Base-by-base conservation (phyloP, 2,888 invertebrate species). In the Coremacera marginata region DNA sequence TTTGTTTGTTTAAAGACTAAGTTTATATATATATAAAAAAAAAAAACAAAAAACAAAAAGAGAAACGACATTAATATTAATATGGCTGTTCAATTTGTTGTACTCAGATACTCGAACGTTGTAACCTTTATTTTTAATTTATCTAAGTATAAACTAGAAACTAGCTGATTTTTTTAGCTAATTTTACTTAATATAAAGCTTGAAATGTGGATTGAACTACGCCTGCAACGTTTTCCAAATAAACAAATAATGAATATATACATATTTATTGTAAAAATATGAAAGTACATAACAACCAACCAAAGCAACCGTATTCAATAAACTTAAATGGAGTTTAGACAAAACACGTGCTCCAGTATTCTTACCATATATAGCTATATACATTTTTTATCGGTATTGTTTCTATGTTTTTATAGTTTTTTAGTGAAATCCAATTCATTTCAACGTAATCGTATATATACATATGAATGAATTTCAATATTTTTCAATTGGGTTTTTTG, bases 161-260 rank as follows among this genome's bases (percentile, higher is more conserved):
- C 76, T 76, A n/a, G n/a, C n/a, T n/a, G n/a, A n/a, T 70, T 80
- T 80, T 78, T 79, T 80, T 79, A 79, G 77, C 74, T 77, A 77
- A 80, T 80, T 79, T 81, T 78, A 78, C 78, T 57, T 73, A 73
- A 77, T 80, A 74, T 70, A 65, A 67, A 55, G 25, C 80, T 82
- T 83, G 82, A 84, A 82, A 82, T 82, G 83, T 86, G 86, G 84
- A 84, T 84, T 85, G 86, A 86, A 85, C 85, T 84, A 83, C 84
- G 85, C 84, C 85, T 86, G 84, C 83, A 85, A 84, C 84, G 84
- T 84, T 81, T 79, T 82, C 62, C 57, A 25, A 63, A 63, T 27
- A 25, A 68, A 25, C 14, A 49, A n/a, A 77, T 44, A 19, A 65
- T 31, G 55, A 63, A 67, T 31, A 37, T 44, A 44, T 19, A 34